These are phyloP conservation scores for Bovichtus diacanthus DNA, from an alignment of 2,797 vertebrate species.

Conservation along the genomic window DNA sequence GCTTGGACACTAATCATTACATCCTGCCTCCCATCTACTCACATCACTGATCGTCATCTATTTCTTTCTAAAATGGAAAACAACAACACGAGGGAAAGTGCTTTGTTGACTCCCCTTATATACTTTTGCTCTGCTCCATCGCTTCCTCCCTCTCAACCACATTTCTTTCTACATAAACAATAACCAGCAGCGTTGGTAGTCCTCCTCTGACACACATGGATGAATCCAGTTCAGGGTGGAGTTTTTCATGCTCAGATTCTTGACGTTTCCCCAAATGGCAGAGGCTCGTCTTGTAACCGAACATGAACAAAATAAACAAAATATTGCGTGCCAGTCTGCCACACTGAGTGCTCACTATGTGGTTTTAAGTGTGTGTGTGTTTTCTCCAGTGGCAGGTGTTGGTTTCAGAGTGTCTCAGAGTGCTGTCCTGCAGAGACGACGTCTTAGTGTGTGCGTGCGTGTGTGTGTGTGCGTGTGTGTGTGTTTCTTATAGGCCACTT, in stretches of 20 bases:
- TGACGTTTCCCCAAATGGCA: slow-evolving; percentile 29
- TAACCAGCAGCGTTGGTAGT: slow-evolving; percentile 27
- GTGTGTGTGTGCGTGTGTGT: slow-evolving; percentile 7
- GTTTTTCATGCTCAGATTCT: slow-evolving; percentile 37
- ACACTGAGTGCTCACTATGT: slow-evolving; percentile 3
- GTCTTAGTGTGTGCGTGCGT: neutral
- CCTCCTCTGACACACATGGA: slow-evolving; percentile 48
- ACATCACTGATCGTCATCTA: slow-evolving; percentile 26
- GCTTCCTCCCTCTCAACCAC: slow-evolving; percentile 15
- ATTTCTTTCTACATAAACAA: slow-evolving; percentile 29
- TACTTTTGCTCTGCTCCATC: slow-evolving; percentile 23
- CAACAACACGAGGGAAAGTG: slow-evolving; percentile 21
- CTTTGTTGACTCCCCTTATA: slow-evolving; percentile 29
- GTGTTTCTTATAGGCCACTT: slow-evolving; percentile 6
- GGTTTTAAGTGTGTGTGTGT: slow-evolving; percentile 13
- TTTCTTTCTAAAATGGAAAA: slow-evolving; percentile 33
- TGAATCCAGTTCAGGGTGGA: slow-evolving; percentile 36
- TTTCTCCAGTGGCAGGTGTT: slow-evolving; percentile 30
- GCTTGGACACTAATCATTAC: slow-evolving; percentile 44
- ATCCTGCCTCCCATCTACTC: slow-evolving; percentile 31
- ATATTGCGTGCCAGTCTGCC: neutral
- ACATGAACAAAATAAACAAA: slow-evolving; percentile 29
- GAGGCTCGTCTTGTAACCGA: slow-evolving; percentile 26
- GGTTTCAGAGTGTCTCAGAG: slow-evolving; percentile 16
- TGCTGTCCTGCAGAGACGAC: slow-evolving; percentile 13